Percentiles rank a stretch among this genome's conserved stretches.
Evolutionary conservation across 2,888 invertebrate species (phyloP).

Genomic region (Latheticus oryzae): DNA sequence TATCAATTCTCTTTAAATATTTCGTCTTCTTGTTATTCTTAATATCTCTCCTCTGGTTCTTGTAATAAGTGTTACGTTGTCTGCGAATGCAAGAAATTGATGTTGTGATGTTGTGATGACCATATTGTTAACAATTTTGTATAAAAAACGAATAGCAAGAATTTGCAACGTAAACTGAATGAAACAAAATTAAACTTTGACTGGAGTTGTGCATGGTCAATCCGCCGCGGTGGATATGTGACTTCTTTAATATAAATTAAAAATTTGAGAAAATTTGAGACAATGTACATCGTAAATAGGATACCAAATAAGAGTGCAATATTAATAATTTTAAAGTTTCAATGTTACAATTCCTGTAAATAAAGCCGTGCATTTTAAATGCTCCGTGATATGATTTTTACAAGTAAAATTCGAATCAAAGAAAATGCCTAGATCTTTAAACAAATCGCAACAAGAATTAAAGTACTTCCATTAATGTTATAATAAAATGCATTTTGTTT

Average conservation of each 20-base stretch:
- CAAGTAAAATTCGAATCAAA: no score
- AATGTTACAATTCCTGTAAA: not conserved
- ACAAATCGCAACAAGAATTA: conserved; percentile 1
- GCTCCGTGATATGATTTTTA: not conserved
- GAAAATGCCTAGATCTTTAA: no score
- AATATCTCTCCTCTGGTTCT: no score
- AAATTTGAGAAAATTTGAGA: not conserved
- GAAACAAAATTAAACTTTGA: not conserved
- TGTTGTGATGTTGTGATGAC: no score
- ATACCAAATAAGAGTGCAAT: not conserved
- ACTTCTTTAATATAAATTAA: not conserved
- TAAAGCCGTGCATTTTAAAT: not conserved
- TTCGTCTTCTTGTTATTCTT: no score
- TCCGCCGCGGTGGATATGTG: not conserved
- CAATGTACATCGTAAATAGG: not conserved
- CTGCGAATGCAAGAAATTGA: no score
- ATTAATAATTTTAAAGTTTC: not conserved
- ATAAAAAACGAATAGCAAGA: not conserved
- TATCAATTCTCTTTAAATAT: no score
- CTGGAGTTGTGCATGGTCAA: not conserved
- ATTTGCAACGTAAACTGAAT: not conserved
- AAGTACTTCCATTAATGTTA: no score
- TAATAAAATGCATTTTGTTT: not conserved
- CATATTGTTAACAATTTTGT: not conserved
- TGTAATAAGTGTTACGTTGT: no score